phyloP scores from a whole-genome alignment of 1,140 invertebrate species.

The Dendroctonus valens region DNA sequence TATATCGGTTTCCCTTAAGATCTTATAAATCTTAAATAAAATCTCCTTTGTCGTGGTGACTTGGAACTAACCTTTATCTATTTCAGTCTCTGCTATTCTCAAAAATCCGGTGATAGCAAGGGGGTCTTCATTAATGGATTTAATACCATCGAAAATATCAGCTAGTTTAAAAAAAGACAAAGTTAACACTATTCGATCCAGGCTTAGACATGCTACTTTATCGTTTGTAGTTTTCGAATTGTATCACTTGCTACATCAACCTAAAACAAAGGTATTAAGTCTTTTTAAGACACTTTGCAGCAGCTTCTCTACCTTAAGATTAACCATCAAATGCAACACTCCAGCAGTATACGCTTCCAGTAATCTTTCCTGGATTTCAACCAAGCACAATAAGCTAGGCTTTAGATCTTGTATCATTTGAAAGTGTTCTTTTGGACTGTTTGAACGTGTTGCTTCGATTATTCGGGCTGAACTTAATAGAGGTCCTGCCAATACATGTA shows the following conservation, averaged over 20 bases:
- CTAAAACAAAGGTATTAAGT: conserved; percentile 6
- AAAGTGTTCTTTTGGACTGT: neutral
- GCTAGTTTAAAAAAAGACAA: conserved; percentile 23
- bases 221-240: conserved; percentile 8
- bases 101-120: conserved; percentile 13
- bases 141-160: conserved; percentile 26
- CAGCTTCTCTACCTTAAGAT: conserved; percentile 5
- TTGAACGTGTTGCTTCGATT: neutral
- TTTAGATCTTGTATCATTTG: conserved; percentile 1
- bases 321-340: conserved; percentile 8
- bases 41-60: no score
- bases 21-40: no score
- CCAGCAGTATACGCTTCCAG: conserved; percentile 8
- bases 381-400: conserved; percentile 8
- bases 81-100: conserved; percentile 13
- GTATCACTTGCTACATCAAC: conserved; percentile 16
- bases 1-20: no score
- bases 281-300: neutral
- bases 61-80: conserved; percentile 8
- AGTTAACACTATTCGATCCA: conserved; percentile 15
- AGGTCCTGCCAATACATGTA: conserved; percentile 6
- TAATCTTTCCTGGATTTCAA: conserved; percentile 20
- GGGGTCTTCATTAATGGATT: conserved; percentile 22
- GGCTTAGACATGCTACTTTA: conserved; percentile 1
- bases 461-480: conserved; percentile 6